Evolutionary conservation across 1,140 invertebrate genomes (phyloP).

Genomic region (Gerris buenoi): DNA sequence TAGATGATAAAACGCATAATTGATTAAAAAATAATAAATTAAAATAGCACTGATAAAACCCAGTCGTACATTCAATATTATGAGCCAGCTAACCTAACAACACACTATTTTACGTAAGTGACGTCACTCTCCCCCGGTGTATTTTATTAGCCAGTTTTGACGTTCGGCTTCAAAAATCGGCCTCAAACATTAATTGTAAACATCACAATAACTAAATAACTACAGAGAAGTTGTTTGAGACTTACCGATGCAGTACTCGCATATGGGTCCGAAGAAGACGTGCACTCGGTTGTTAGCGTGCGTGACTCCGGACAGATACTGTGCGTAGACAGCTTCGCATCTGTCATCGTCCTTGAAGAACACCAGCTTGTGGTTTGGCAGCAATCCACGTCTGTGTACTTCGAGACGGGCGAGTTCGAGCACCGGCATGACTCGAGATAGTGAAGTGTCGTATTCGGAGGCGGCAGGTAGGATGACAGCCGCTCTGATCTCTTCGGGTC

Average conservation of each 20-base stretch:
- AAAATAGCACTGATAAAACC: too few species aligned
- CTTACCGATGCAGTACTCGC: conserved; percentile 59
- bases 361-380: conserved; percentile 35
- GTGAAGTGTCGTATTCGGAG: conserved; percentile 29
- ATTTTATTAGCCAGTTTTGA: too few species aligned
- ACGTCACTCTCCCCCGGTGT: too few species aligned
- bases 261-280: conserved; percentile 55
- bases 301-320: conserved; percentile 35
- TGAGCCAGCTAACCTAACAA: too few species aligned
- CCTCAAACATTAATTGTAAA: background rate
- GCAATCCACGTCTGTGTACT: conserved; percentile 32
- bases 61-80: too few species aligned
- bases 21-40: too few species aligned
- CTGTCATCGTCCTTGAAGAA: conserved; percentile 46
- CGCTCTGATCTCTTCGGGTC: conserved; percentile 31
- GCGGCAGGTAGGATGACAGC: conserved; percentile 37
- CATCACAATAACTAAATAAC: too few species aligned
- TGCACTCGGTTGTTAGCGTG: conserved; percentile 43
- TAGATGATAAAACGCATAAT: too few species aligned
- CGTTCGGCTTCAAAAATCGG: background rate
- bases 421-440: conserved; percentile 36
- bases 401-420: conserved; percentile 39
- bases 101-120: too few species aligned
- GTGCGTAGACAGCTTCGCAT: conserved; percentile 50
- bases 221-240: too few species aligned